These are phyloP conservation scores for Bergia sp. DNA, from an alignment of 92 coral and sea anemone species.

Conservation along the genomic window DNA sequence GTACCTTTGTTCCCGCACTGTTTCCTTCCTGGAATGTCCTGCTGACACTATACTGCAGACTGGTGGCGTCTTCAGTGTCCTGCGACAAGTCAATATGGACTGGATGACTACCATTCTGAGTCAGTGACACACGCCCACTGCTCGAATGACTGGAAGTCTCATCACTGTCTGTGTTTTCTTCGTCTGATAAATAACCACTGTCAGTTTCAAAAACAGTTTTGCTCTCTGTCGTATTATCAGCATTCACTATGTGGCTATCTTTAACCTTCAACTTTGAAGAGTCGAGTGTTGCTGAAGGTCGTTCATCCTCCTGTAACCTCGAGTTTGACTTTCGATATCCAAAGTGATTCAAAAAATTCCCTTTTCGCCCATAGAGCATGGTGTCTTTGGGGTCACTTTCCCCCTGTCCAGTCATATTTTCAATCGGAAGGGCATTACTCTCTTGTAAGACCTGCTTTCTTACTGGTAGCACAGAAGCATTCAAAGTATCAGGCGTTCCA, in stretches of 20 bases:
- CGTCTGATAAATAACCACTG: constrained; percentile 85
- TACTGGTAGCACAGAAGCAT: neutral
- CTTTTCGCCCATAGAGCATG: neutral
- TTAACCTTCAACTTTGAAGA: neutral
- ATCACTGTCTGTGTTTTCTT: constrained; percentile 67
- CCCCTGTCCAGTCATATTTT: neutral
- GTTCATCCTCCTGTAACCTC: neutral
- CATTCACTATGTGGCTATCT: neutral
- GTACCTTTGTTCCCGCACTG: constrained; percentile 60
- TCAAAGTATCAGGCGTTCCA: neutral
- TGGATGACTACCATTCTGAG: constrained; percentile 2
- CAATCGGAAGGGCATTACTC: neutral
- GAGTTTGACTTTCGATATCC: constrained; percentile 8
- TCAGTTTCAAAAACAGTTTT: constrained; percentile 56
- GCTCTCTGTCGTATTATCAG: neutral
- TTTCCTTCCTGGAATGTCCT: constrained; percentile 39
- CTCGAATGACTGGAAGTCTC: neutral
- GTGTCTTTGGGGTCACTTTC: neutral
- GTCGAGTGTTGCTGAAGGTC: neutral
- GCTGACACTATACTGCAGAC: constrained; percentile 21
- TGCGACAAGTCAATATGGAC: constrained; percentile 17
- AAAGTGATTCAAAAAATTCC: neutral
- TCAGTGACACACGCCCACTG: constrained; percentile 33
- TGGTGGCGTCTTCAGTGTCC: constrained; percentile 7
- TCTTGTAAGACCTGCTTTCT: constrained; percentile 24